Conservation (phyloP, 1,140 invertebrate genomes). For the Euwallacea fornicatus region DNA sequence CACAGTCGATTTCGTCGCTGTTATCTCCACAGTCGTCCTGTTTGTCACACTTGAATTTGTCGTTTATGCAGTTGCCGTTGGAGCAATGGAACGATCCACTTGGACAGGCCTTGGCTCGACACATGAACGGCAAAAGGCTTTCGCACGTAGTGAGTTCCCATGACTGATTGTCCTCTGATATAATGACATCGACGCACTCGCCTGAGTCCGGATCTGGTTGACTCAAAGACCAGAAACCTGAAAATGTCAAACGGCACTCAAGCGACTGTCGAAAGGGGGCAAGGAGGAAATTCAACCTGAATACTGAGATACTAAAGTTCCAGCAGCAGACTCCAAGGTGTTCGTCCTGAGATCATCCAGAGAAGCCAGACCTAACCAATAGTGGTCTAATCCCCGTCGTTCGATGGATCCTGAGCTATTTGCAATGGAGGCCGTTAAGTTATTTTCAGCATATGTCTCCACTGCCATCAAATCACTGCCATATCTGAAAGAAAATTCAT, state of each 20-base stretch:
- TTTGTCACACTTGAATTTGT: constrained; percentile 87
- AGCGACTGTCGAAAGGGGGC: background rate
- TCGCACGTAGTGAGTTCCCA: constrained; percentile 94
- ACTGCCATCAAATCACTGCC: constrained; percentile 90
- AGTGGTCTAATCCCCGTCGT: constrained; percentile 65
- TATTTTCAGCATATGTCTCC: constrained; percentile 87
- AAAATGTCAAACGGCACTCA: constrained; percentile 4
- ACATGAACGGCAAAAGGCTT: constrained; percentile 91
- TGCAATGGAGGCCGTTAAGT: constrained; percentile 82
- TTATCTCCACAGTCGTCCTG: constrained; percentile 91
- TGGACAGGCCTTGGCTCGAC: constrained; percentile 87
- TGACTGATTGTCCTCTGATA: constrained; percentile 77
- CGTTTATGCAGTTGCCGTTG: constrained; percentile 88
- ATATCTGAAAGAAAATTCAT: constrained; percentile 65
- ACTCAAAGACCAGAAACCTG: constrained; percentile 82
- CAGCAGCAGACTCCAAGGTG: constrained; percentile 89
- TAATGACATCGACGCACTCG: constrained; percentile 81
- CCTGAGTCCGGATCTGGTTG: constrained; percentile 85
- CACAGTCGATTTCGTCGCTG: constrained; percentile 89
- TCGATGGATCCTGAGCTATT: constrained; percentile 58
- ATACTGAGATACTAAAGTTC: constrained; percentile 88
- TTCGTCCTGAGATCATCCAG: constrained; percentile 91
- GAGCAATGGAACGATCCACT: constrained; percentile 89
- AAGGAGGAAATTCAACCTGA: constrained; percentile 61
- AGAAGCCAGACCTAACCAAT: constrained; percentile 86